Evolutionary conservation across 2,113 vertebrate genomes (phyloP), one percentile per base, ranked within the genome.

Genomic region (Phoenicopterus ruber): DNA sequence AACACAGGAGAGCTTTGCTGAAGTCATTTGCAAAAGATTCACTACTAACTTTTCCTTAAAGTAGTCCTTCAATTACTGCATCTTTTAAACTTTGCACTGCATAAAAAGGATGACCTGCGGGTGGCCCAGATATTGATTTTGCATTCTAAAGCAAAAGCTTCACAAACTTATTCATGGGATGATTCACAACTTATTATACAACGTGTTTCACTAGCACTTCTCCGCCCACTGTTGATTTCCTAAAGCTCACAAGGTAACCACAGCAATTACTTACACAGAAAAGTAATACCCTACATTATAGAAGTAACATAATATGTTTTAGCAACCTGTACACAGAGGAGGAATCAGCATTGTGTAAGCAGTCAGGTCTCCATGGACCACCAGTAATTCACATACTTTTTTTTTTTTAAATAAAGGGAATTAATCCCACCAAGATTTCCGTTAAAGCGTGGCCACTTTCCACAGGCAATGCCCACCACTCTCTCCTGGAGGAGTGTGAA

Each of bases 111-210:
- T 70, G 95, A 94, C 91, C 88, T 44, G 72, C 36, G 54, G 42
- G 47, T 66, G 73, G 83, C 89, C 84, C 32, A 90, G n/a, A 91
- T 58, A 95, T 31, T 9, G 11, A 77, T 88, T 94, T 85, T 83
- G 44, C 14, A 1, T 49, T 84, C 87, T 90, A 74, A 69, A 89
- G 61, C 72, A 79, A 95, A 76, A 94, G 32, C 55, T 58, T 90
- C 42, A 54, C 46, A 73, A 85, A 88, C 54, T 80, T 94, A 52
- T 85, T 65, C 73, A 69, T 6, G 18, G 62, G 47, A 82, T 91
- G 81, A 94, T 95, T 95, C 91, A 91, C 86, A 94, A 80, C n/a
- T 69, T 77, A 55, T 87, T 90, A 73, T 52, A 82, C 81, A 66
- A n/a, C 5, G 79, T 78, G 77, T 94, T 94, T 88, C 90, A 21